Conservation (phyloP, 1,140 invertebrate genomes). For the Metaphire vulgaris region DNA sequence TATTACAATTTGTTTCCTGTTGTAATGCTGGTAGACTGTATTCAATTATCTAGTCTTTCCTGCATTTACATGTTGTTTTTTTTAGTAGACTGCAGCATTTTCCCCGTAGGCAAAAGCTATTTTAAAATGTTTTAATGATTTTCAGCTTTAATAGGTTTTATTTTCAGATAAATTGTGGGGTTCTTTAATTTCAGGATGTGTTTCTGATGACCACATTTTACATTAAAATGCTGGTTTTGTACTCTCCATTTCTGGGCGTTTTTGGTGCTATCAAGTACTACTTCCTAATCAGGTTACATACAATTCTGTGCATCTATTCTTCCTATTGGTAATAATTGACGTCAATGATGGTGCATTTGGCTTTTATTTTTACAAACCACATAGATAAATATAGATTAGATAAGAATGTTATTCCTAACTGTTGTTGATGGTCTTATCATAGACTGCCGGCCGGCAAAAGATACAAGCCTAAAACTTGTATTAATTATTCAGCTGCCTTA, state of each 20-base stretch:
- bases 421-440: too few relatives aligned
- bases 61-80: neutral
- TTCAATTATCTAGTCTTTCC: neutral
- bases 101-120: neutral
- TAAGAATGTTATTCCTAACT: too few relatives aligned
- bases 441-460: too few relatives aligned
- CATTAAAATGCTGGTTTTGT: conserved; percentile 20
- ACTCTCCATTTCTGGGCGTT: conserved; percentile 23
- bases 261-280: conserved; percentile 26
- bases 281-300: conserved; percentile 27
- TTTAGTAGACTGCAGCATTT: neutral
- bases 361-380: neutral
- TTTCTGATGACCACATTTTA: conserved; percentile 28
- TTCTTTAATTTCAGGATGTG: conserved; percentile 17
- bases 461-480: too few relatives aligned
- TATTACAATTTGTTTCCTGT: neutral
- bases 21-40: neutral
- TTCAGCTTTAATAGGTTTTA: neutral
- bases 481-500: too few relatives aligned
- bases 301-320: neutral
- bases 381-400: too few relatives aligned
- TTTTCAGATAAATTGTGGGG: neutral
- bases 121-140: neutral
- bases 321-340: neutral
- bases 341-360: neutral